Evolutionary conservation across 2,797 vertebrate species (phyloP).

Genomic region (Melanotaenia pygmaea): DNA sequence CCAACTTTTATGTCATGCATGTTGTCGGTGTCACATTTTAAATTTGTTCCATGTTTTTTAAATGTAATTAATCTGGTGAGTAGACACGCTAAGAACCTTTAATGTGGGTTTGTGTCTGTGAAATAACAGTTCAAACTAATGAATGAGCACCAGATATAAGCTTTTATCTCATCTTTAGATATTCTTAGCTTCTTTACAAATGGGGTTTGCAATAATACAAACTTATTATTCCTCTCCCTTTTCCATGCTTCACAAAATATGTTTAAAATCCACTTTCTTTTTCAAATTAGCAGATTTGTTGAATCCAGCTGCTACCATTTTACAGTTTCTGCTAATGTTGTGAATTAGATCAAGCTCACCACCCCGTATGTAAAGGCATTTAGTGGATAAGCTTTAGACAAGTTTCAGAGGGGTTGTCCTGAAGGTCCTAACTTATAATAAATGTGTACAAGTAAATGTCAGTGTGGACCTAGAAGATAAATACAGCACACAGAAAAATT

Average conservation of each 20-base stretch:
- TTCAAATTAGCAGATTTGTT: neutral
- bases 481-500: conserved; percentile 46
- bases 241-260: too few relatives aligned
- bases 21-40: neutral
- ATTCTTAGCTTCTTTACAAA: neutral
- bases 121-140: too few relatives aligned
- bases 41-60: neutral
- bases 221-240: neutral
- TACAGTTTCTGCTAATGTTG: neutral
- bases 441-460: conserved; percentile 53
- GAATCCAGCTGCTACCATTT: neutral
- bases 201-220: neutral
- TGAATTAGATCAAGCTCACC: conserved; percentile 5
- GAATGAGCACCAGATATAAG: too few relatives aligned
- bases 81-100: neutral
- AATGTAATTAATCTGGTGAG: neutral
- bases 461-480: conserved; percentile 55
- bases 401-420: conserved; percentile 4
- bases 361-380: conserved; percentile 12
- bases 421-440: conserved; percentile 14
- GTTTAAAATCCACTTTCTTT: too few relatives aligned
- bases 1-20: neutral
- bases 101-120: too few relatives aligned
- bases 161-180: neutral
- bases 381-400: conserved; percentile 17